A percentile compares a stretch with the other conserved stretches of the same genome.
These are phyloP conservation scores for Cyclophora albipunctata DNA, from an alignment of 2,888 invertebrate species.

Conservation along the genomic window DNA sequence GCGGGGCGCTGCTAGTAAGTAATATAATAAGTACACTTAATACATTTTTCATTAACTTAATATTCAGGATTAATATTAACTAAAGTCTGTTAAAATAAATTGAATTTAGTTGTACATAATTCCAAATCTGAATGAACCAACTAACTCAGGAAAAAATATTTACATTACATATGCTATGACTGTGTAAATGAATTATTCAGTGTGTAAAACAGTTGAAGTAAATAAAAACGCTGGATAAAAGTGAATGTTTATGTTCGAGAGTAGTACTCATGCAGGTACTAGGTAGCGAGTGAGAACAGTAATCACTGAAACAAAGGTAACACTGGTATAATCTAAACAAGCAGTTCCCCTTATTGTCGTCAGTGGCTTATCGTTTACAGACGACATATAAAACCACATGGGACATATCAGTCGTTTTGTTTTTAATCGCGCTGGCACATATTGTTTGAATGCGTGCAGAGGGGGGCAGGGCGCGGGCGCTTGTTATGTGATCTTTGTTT, in stretches of 20 bases:
- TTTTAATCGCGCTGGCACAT: slow-evolving; percentile 34
- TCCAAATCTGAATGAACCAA: too few relatives aligned
- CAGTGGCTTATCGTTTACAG: slow-evolving; percentile 25
- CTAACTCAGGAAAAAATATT: too few relatives aligned
- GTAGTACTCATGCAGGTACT: slow-evolving; percentile 3
- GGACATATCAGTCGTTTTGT: slow-evolving; percentile 36
- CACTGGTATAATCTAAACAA: slow-evolving; percentile 23
- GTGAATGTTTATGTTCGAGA: slow-evolving; percentile 15
- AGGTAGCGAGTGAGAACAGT: slow-evolving; percentile 11
- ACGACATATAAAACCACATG: slow-evolving; percentile 39
- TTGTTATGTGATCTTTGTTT: slow-evolving; percentile 50
- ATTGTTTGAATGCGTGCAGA: slow-evolving; percentile 39
- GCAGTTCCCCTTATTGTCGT: slow-evolving; percentile 23
- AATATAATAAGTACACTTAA: too few relatives aligned
- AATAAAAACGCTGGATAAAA: too few relatives aligned
- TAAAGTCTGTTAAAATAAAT: too few relatives aligned
- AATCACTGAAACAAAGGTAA: slow-evolving; percentile 8
- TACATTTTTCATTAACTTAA: too few relatives aligned
- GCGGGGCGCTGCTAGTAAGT: too few relatives aligned
- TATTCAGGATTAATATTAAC: too few relatives aligned
- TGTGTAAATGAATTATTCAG: too few relatives aligned
- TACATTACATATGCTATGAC: too few relatives aligned
- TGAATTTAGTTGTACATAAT: too few relatives aligned
- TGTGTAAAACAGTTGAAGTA: too few relatives aligned
- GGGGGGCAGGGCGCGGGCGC: slow-evolving; percentile 42